Percentiles rank a stretch among this genome's conserved stretches.
Evolutionary conservation across 2,113 vertebrate species (phyloP).

Genomic region (Bothrops jararaca): DNA sequence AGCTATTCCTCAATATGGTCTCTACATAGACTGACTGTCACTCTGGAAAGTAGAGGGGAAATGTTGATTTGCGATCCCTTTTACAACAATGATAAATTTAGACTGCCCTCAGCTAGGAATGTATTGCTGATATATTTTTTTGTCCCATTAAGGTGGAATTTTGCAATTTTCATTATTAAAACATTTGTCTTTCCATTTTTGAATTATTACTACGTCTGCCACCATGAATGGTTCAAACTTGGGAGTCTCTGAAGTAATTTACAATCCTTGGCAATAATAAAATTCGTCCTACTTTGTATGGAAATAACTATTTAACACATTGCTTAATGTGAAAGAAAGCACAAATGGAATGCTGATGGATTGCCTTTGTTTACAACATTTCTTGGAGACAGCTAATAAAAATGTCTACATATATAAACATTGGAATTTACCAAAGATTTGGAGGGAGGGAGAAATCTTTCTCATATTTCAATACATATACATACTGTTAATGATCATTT

Average conservation of each 20-base stretch:
- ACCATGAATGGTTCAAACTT: conserved; percentile 34
- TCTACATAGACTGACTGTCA: neutral
- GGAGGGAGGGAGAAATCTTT: conserved; percentile 30
- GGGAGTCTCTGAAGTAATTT: conserved; percentile 46
- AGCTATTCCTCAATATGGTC: neutral
- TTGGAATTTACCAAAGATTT: conserved; percentile 39
- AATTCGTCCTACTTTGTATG: conserved; percentile 44
- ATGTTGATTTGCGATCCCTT: neutral
- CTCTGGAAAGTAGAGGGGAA: neutral
- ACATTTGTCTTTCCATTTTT: conserved; percentile 44
- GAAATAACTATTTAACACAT: conserved; percentile 57
- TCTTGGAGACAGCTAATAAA: conserved; percentile 52
- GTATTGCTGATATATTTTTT: neutral
- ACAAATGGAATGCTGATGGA: conserved; percentile 46
- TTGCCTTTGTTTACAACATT: conserved; percentile 50
- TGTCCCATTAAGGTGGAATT: neutral
- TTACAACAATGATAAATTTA: neutral
- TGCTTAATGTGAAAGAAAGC: conserved; percentile 51
- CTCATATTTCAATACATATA: neutral
- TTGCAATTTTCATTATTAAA: conserved; percentile 11
- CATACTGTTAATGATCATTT: conserved; percentile 35
- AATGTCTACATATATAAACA: conserved; percentile 46
- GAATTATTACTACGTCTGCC: conserved; percentile 17
- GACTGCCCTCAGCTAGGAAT: neutral
- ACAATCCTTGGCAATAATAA: conserved; percentile 49